Evolutionary conservation across 2,888 invertebrate genomes (phyloP).

Genomic region (Graphium colonna): DNA sequence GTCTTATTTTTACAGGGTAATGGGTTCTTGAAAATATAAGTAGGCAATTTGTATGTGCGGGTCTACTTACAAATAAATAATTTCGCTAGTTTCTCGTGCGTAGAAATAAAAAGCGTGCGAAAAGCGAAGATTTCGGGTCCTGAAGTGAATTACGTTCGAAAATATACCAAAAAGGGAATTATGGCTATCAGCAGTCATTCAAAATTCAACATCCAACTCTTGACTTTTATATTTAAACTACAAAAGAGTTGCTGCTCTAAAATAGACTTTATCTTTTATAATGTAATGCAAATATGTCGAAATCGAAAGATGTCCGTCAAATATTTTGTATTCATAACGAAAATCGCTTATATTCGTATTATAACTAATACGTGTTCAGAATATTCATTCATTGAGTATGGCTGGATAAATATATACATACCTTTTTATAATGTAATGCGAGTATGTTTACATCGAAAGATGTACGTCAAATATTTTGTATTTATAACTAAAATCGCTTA

Average conservation of each 20-base stretch:
- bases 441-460: background rate
- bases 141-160: slow-evolving; percentile 1
- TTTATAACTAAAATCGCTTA: background rate
- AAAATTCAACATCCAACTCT: background rate
- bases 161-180: too few relatives aligned
- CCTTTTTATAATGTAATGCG: background rate
- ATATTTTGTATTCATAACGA: background rate
- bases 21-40: background rate
- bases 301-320: background rate
- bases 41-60: slow-evolving; percentile 4
- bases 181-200: background rate
- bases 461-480: background rate
- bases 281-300: background rate
- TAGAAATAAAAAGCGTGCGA: background rate
- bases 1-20: background rate
- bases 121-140: background rate
- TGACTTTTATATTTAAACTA: background rate
- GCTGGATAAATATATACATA: background rate
- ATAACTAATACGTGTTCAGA: background rate
- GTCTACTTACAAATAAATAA: slow-evolving; percentile 9
- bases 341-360: background rate
- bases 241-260: background rate
- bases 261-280: background rate
- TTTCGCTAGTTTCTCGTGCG: background rate
- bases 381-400: background rate